A percentile compares a stretch with the other conserved stretches of the same genome.
These are phyloP conservation scores for Drosophila cracens DNA, from an alignment of 2,888 invertebrate species.

Conservation along the genomic window DNA sequence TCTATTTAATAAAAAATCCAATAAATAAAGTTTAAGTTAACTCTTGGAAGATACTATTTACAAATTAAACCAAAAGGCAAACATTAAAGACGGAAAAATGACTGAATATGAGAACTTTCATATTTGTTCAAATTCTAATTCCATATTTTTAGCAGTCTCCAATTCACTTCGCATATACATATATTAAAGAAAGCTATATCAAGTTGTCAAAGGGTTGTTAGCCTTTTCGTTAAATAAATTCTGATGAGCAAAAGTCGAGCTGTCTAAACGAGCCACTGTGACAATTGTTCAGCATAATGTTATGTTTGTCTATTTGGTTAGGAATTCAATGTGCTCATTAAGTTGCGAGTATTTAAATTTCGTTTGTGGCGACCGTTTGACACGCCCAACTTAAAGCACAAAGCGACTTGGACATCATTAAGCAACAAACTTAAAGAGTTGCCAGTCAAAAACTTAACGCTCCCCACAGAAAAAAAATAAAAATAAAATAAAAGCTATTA, in stretches of 20 bases:
- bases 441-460: conserved; percentile 14
- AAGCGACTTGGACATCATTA: conserved; percentile 41
- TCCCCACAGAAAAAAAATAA: background rate
- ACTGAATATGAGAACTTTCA: background rate
- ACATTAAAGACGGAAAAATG: background rate
- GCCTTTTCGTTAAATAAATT: background rate
- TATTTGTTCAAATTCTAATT: background rate
- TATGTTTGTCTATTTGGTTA: conserved; percentile 25
- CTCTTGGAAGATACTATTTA: background rate
- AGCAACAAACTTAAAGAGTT: conserved; percentile 21
- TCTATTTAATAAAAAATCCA: background rate
- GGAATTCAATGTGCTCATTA: conserved; percentile 22
- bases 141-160: background rate
- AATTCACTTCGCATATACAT: background rate
- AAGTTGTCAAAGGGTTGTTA: conserved; percentile 7
- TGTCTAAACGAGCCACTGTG: conserved; percentile 25
- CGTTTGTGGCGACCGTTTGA: conserved; percentile 27
- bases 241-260: conserved; percentile 12
- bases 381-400: conserved; percentile 50
- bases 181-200: background rate
- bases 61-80: background rate
- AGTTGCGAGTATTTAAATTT: conserved; percentile 32
- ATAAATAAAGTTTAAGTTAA: background rate
- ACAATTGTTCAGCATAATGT: conserved; percentile 34
- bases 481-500: conserved; percentile 55